Conservation (phyloP, 1,140 invertebrate genomes). For the Olivierus martensii region DNA sequence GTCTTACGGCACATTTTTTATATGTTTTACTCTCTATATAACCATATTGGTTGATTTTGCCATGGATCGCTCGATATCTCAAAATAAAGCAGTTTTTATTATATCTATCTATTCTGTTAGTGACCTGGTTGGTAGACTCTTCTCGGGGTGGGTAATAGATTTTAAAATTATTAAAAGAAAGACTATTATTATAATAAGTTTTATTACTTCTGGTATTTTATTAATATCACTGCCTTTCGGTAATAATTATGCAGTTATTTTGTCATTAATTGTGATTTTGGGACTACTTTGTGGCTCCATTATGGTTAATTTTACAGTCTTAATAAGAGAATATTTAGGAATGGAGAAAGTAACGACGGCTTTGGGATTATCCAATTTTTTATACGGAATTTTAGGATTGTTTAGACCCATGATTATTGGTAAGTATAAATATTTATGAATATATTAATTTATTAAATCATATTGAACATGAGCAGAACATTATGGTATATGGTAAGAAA, state of each 20-base stretch:
- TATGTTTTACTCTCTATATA: too few species aligned
- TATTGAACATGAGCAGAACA: too few species aligned
- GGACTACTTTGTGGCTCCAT: constrained; percentile 5
- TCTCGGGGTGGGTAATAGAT: constrained; percentile 15
- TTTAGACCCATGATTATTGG: constrained; percentile 16
- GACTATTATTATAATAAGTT: constrained; percentile 2
- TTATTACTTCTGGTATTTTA: constrained; percentile 9
- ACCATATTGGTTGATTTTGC: too few species aligned
- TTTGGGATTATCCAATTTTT: constrained; percentile 6
- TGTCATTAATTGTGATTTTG: background rate
- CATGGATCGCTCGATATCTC: too few species aligned
- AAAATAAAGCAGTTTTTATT: too few species aligned
- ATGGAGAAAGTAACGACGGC: constrained; percentile 2
- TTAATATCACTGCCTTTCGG: constrained; percentile 1
- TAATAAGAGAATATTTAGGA: constrained; percentile 18
- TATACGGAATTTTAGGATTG: constrained; percentile 11
- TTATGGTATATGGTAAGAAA: too few species aligned
- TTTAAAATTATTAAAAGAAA: background rate
- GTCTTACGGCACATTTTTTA: too few species aligned
- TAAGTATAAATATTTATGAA: background rate
- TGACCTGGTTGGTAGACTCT: constrained; percentile 3
- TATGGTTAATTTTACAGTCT: constrained; percentile 16
- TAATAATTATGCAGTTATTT: background rate
- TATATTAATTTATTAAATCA: too few species aligned
- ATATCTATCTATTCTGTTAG: too few species aligned